Evolutionary conservation across 2,797 vertebrate species (phyloP).

Genomic region (Fundulus diaphanus): DNA sequence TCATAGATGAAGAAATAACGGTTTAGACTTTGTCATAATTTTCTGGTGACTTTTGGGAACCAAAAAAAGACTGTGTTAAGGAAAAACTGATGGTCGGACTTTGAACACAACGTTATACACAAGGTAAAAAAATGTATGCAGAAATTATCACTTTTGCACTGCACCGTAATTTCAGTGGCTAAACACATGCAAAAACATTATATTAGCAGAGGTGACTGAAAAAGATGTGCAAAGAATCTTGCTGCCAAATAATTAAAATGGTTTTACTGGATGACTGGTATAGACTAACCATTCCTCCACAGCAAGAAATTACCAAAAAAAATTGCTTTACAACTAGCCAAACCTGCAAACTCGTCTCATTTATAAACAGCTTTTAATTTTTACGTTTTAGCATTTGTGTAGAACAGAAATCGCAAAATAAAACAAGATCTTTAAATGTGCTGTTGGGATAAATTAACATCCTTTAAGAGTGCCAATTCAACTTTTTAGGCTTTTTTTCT

Average conservation of each 20-base stretch:
- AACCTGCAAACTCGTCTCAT: not conserved
- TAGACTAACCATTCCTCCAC: not conserved
- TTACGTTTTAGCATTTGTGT: slow-evolving; percentile 22
- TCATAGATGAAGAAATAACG: not conserved
- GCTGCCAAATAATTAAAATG: not conserved
- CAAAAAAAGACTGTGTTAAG: not conserved
- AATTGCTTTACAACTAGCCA: not conserved
- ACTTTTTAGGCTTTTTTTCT: slow-evolving; percentile 6
- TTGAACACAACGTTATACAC: not conserved
- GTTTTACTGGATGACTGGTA: not conserved
- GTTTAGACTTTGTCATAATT: not conserved
- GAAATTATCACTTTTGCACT: not conserved
- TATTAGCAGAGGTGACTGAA: not conserved
- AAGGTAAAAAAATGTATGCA: not conserved
- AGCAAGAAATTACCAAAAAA: not conserved
- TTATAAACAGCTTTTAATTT: slow-evolving; percentile 1
- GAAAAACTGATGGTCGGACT: not conserved
- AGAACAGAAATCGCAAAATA: slow-evolving; percentile 8
- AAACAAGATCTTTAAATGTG: slow-evolving; percentile 12
- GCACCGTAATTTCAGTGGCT: not conserved
- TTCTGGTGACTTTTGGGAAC: not conserved
- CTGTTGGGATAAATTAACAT: not conserved
- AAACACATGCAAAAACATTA: not conserved
- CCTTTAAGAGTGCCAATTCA: not conserved
- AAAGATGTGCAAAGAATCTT: not conserved